These are phyloP conservation scores for Microcebus jonahi DNA, from an alignment of 2,113 vertebrate genomes.

Conservation along the genomic window DNA sequence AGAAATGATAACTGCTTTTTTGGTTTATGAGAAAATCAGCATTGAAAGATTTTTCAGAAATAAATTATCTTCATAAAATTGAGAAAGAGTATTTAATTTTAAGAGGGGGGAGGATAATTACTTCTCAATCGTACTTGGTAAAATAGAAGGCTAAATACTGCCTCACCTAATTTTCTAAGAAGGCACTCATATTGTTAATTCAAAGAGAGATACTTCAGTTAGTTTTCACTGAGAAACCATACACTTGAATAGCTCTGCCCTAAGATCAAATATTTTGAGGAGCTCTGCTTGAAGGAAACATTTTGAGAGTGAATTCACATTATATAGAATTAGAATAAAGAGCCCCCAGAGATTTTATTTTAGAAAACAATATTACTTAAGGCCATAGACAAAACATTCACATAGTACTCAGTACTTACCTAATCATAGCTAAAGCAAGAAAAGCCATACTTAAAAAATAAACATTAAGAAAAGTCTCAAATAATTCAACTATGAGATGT, in stretches of 20 bases:
- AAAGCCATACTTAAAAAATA: neutral
- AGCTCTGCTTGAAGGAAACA: neutral
- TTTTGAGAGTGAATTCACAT: neutral
- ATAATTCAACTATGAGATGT: neutral
- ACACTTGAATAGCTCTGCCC: neutral
- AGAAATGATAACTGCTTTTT: constrained; percentile 32
- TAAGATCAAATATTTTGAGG: constrained; percentile 16
- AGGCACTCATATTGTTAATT: neutral
- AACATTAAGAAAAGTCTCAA: neutral
- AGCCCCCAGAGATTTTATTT: neutral
- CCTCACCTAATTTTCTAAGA: neutral
- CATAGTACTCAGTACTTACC: neutral
- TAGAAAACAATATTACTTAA: neutral
- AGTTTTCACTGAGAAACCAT: neutral
- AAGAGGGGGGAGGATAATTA: neutral
- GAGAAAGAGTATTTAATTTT: neutral
- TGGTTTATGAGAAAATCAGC: constrained; percentile 47
- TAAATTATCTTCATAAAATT: constrained; percentile 27
- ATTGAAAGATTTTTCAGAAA: constrained; percentile 27
- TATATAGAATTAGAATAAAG: neutral
- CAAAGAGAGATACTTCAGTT: neutral
- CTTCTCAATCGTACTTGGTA: neutral
- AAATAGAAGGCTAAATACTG: neutral
- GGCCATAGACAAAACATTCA: neutral
- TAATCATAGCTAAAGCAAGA: neutral